Percentiles rank a stretch among this genome's conserved stretches.
These are phyloP conservation scores for Bombus consobrinus DNA, from an alignment of 1,140 invertebrate genomes.

Conservation along the genomic window DNA sequence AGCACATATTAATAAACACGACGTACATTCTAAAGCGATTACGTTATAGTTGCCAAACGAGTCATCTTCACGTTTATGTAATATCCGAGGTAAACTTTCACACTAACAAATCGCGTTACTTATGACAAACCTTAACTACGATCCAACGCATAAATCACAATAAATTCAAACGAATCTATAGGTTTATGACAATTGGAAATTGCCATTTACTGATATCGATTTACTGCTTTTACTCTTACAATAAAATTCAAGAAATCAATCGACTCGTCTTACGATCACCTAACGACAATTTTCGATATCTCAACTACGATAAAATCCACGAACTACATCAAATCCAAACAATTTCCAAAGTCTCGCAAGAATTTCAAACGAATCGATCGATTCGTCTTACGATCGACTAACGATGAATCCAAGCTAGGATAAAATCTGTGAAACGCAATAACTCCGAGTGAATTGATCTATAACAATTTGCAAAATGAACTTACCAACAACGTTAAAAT, in stretches of 20 bases:
- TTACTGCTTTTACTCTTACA: neutral
- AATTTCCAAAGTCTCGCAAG: too few relatives aligned
- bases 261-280: neutral
- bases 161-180: neutral
- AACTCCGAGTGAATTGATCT: neutral
- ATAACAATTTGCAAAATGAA: neutral
- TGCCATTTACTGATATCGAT: neutral
- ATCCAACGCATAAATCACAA: too few relatives aligned
- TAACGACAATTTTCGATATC: neutral
- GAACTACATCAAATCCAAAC: neutral
- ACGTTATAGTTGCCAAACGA: neutral
- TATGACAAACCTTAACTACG: neutral
- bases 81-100: neutral
- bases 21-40: neutral
- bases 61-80: neutral
- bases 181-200: neutral
- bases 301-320: neutral
- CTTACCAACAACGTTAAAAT: too few relatives aligned
- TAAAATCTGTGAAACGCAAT: too few relatives aligned
- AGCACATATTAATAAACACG: neutral
- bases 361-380: too few relatives aligned
- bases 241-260: neutral
- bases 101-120: neutral
- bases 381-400: too few relatives aligned
- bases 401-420: too few relatives aligned